phyloP scores from a whole-genome alignment of 2,888 invertebrate genomes.

The Lochmaea crataegi region DNA sequence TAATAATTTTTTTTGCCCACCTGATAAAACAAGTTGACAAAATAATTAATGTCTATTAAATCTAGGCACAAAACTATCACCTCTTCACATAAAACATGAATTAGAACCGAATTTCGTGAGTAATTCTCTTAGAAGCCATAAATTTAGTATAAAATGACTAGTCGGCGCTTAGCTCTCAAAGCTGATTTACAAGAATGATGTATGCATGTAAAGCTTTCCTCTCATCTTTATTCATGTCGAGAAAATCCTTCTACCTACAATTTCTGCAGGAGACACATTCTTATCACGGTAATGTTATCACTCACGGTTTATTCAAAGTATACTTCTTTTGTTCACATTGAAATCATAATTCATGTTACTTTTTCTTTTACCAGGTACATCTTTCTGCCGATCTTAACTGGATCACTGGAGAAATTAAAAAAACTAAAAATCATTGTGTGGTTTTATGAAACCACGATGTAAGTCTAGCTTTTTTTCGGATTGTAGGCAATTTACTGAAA shows the following conservation, averaged over 20 bases:
- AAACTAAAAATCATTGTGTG: too few relatives aligned
- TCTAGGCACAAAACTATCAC: not conserved
- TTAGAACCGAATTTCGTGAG: not conserved
- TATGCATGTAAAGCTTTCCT: slow-evolving; percentile 17
- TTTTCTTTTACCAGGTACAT: not conserved
- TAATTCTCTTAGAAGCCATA: slow-evolving; percentile 8
- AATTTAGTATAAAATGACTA: slow-evolving; percentile 8
- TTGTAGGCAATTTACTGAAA: too few relatives aligned
- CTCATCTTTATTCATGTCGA: slow-evolving; percentile 27
- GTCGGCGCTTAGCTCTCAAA: slow-evolving; percentile 15
- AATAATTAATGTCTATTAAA: too few relatives aligned
- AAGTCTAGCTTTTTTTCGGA: too few relatives aligned
- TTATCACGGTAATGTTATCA: slow-evolving; percentile 16
- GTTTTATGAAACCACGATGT: too few relatives aligned
- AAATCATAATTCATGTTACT: not conserved
- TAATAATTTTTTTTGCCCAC: too few relatives aligned
- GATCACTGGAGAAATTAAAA: too few relatives aligned
- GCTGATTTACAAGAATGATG: slow-evolving; percentile 29
- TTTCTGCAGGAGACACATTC: slow-evolving; percentile 11
- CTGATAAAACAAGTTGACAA: too few relatives aligned
- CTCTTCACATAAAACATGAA: not conserved
- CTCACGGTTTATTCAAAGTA: not conserved
- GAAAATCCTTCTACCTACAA: slow-evolving; percentile 18
- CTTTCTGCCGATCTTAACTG: too few relatives aligned
- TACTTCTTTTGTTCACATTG: not conserved